Conservation (phyloP, 2,888 invertebrate genomes). For the Salticus scenicus region DNA sequence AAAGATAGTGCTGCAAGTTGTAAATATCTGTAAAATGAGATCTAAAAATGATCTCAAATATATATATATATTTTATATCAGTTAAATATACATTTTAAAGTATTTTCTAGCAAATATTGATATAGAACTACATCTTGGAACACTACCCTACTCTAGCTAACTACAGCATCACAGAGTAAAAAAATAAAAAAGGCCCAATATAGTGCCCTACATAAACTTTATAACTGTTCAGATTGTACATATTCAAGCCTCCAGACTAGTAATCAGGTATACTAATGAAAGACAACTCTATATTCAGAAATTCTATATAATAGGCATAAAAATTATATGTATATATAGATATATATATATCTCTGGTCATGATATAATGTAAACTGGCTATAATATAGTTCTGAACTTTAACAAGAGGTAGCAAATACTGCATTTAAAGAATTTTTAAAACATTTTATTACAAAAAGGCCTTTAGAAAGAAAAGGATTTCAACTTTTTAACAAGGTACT, state of each 20-base stretch:
- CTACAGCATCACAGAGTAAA: constrained; percentile 61
- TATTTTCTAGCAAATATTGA: constrained; percentile 28
- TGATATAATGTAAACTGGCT: constrained; percentile 70
- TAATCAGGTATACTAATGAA: constrained; percentile 68
- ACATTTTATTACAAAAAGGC: constrained; percentile 67
- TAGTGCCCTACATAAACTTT: constrained; percentile 42
- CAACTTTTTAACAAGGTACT: constrained; percentile 63
- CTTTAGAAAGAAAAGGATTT: constrained; percentile 40
- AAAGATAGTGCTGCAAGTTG: constrained; percentile 69
- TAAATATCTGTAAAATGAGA: constrained; percentile 32
- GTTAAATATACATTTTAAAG: constrained; percentile 8
- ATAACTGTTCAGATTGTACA: constrained; percentile 55
- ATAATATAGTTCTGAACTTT: constrained; percentile 69
- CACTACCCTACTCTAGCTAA: constrained; percentile 69
- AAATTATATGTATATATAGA: constrained; percentile 68
- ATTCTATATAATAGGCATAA: constrained; percentile 68
- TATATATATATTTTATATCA: constrained; percentile 26
- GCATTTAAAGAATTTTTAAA: constrained; percentile 69
- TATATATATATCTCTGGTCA: constrained; percentile 62
- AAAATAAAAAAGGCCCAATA: constrained; percentile 56
- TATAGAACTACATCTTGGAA: constrained; percentile 63
- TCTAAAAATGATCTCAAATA: constrained; percentile 38
- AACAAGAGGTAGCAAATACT: constrained; percentile 70
- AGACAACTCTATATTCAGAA: constrained; percentile 65
- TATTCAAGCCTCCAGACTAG: constrained; percentile 65